Percentiles rank a stretch among this genome's conserved stretches.
Conservation (phyloP, 2,888 invertebrate species). For the Antitype chi region DNA sequence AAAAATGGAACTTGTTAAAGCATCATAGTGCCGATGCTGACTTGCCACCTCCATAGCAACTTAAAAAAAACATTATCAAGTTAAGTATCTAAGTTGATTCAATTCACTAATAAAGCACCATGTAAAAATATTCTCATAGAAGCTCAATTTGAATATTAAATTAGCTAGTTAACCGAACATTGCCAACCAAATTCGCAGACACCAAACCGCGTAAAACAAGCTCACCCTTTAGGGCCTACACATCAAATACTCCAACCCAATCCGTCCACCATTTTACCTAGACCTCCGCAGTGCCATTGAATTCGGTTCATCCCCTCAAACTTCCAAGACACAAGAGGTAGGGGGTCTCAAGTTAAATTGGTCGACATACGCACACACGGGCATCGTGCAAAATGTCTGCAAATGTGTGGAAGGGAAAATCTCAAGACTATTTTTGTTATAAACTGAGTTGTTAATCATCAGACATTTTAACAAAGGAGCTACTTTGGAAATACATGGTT, state of each 20-base stretch:
- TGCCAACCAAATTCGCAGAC: not conserved
- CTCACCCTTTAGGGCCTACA: conserved; percentile 45
- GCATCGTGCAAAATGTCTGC: conserved; percentile 31
- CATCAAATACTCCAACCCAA: conserved; percentile 62
- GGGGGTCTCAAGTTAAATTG: conserved; percentile 63
- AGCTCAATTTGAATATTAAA: not conserved
- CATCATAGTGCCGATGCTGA: not conserved
- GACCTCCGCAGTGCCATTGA: conserved; percentile 58
- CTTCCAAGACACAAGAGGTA: conserved; percentile 47
- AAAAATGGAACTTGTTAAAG: not conserved
- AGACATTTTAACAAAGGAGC: conserved; percentile 58
- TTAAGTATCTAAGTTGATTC: not conserved
- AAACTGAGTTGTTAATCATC: conserved; percentile 57
- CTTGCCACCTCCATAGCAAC: not conserved
- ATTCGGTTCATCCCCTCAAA: conserved; percentile 35
- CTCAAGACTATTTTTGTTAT: conserved; percentile 68
- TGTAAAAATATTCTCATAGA: not conserved
- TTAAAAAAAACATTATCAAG: not conserved
- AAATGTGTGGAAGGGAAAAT: conserved; percentile 68
- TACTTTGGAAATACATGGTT: conserved; percentile 27
- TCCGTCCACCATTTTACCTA: conserved; percentile 57
- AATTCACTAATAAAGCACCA: not conserved
- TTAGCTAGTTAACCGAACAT: not conserved
- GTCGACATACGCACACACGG: conserved; percentile 63
- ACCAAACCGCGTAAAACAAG: conserved; percentile 40